Evolutionary conservation across 2,888 invertebrate species (phyloP), one percentile per base, ranked within the genome.

Genomic region (Drosophila dives): DNA sequence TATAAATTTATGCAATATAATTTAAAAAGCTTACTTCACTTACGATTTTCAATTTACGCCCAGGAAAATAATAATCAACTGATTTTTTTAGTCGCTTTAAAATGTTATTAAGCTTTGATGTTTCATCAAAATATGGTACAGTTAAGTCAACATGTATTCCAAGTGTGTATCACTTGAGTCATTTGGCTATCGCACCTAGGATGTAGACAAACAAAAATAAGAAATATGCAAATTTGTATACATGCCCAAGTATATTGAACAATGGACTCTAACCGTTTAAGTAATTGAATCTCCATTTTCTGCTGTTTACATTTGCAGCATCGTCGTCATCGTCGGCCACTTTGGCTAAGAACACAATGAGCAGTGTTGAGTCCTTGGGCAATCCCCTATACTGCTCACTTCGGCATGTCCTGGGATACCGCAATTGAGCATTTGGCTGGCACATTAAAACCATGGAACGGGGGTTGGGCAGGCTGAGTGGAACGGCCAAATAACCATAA

Each of bases 221-320:
- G 89, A 90, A 92, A 91, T 93, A 93, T 93, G 93, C 91, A 92
- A 93, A 93, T 92, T 91, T 83, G 76, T 84, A 81, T 90, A 84
- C 89, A 86, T 84, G 80, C 54, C 36, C 36, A 54, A 34, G 36
- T 38, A 55, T 54, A 36, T 38, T 54, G 85, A 88, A 92, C 92
- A 92, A 92, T 91, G 91, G 90, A 81, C 87, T 87, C 87, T 86
- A 90, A 91, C 91, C 91, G 91, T 92, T 93, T 92, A 93, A 93
- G 93, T 93, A 93, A 93, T 93, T 92, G 93, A 91, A 92, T 92
- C 90, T 92, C 91, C 89, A 92, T 92, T 92, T 92, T 91, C 89
- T 86, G 87, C 91, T 92, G 87, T 90, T 91, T 92, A 91, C 85
- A 86, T 77, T 86, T 75, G 70, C 74, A 77, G 72, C 81, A 79